These are phyloP conservation scores for Baronia brevicornis DNA, from an alignment of 2,888 invertebrate species.

Conservation along the genomic window DNA sequence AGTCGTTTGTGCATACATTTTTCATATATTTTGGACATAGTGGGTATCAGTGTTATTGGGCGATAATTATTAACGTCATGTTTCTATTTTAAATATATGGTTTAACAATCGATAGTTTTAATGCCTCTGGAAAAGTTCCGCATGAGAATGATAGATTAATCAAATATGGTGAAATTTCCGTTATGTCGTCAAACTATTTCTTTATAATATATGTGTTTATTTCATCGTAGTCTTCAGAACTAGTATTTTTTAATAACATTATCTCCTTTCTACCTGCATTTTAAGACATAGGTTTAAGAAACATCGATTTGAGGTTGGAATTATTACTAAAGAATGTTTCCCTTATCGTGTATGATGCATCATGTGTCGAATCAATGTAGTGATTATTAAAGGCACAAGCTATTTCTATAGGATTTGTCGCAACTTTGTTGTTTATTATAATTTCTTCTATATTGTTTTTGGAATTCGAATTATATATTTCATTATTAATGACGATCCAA, in stretches of 20 bases:
- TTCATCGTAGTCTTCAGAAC: constrained; percentile 8
- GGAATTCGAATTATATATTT: not conserved
- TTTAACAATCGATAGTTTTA: constrained; percentile 6
- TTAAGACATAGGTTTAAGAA: too few relatives aligned
- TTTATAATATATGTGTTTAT: constrained; percentile 11
- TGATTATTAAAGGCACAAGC: constrained; percentile 1
- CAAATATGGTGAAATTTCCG: not conserved
- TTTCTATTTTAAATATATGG: constrained; percentile 9
- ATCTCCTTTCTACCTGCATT: constrained; percentile 1
- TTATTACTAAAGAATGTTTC: not conserved
- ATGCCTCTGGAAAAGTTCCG: constrained; percentile 11
- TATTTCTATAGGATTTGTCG: constrained; percentile 1
- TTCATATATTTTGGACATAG: constrained; percentile 1
- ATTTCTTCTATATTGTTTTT: constrained; percentile 2
- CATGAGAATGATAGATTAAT: constrained; percentile 11
- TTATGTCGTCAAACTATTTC: constrained; percentile 1
- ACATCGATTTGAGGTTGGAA: not conserved
- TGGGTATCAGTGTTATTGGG: constrained; percentile 7
- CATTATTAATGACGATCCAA: constrained; percentile 5
- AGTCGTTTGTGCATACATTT: constrained; percentile 2
- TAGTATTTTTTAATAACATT: constrained; percentile 6
- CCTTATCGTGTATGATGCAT: not conserved
- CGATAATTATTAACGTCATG: constrained; percentile 2
- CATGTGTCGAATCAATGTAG: constrained; percentile 2
- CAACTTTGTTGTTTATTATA: not conserved